Base-by-base conservation (phyloP, 2,888 invertebrate genomes). In the Melinaea marsaeus region DNA sequence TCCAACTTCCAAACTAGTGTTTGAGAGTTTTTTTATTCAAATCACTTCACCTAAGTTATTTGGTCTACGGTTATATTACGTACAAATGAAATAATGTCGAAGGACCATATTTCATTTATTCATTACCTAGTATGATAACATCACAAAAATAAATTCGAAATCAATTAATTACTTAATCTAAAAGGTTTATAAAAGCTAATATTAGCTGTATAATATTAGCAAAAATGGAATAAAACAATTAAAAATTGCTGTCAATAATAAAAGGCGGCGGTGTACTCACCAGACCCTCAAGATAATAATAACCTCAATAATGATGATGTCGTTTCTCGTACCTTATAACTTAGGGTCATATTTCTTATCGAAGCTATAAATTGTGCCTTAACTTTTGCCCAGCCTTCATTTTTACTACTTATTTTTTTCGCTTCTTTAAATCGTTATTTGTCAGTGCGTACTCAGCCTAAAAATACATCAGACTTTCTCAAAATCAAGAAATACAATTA, bases 291-390 rank as follows among this genome's bases (percentile, higher is more conserved):
- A 13, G 13, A 22, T 32, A 22, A 22, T 22, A 22, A 22, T 22
- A 22, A 22, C 22, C 0, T 22, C 22, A 51, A 51, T 51, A 51
- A 22, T 51, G 51, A 22, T 51, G 51, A 51, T 51, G 32, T 51
- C 7, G 22, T 32, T 51, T 32, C 9, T 32, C 51, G 32, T 22
- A 51, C 51, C 51, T 48, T 22, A 5, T 13, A 48, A 57, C 56
- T 48, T 55, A 57, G 48, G 57, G 13, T 42, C 51, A 51, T 61
- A 61, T 57, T 61, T 60, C 55, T 55, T 61, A 61, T 61, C 57
- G 42, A 22, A 4, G 51, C 61, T 22, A 61, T 61, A 61, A 61
- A 51, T 61, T 51, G 57, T 51, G 4, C 57, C 61, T 32, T 34
- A 61, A 42, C 48, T 61, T 54, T 32, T 56, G 61, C 42, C 22